A percentile compares a stretch with the other conserved stretches of the same genome.
Conservation (phyloP, 2,797 vertebrate genomes). For the Channallabes apus region DNA sequence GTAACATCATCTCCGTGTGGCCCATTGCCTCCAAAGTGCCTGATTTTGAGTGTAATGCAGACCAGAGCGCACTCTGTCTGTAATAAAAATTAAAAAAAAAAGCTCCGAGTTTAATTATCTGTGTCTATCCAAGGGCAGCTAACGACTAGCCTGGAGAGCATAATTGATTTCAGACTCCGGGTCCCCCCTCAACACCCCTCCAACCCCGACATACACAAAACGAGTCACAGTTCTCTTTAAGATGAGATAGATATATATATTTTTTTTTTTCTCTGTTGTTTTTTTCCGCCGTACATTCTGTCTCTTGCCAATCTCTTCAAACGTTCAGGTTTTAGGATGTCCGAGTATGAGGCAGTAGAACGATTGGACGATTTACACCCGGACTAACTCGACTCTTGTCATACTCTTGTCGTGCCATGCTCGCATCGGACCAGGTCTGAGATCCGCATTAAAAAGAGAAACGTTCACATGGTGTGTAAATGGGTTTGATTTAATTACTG, state of each 20-base stretch:
- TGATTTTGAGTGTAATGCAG: conserved; percentile 50
- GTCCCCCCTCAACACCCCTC: neutral
- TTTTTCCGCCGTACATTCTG: conserved; percentile 8
- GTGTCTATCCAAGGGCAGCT: conserved; percentile 76
- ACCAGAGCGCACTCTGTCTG: conserved; percentile 48
- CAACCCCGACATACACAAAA: neutral
- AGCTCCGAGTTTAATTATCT: conserved; percentile 74
- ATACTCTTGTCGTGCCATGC: neutral
- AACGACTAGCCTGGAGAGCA: conserved; percentile 70
- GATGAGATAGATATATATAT: neutral
- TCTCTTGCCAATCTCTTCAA: conserved; percentile 15
- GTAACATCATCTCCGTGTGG: conserved; percentile 51
- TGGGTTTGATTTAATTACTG: conserved; percentile 37
- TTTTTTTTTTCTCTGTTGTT: conserved; percentile 2
- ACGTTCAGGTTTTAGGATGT: conserved; percentile 12
- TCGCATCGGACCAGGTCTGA: neutral
- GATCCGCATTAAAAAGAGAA: neutral
- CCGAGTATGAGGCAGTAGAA: neutral
- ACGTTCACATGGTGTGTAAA: conserved; percentile 16
- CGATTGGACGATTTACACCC: too few species aligned
- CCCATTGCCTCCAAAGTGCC: conserved; percentile 57
- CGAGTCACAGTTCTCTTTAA: conserved; percentile 28
- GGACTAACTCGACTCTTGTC: neutral
- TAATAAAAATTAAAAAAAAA: conserved; percentile 57
- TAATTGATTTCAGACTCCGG: conserved; percentile 74